Percentiles rank a stretch among this genome's conserved stretches.
Evolutionary conservation across 37 sponge, comb jelly and placozoan genomes (phyloP).

Genomic region (Dysidea cf. avara): DNA sequence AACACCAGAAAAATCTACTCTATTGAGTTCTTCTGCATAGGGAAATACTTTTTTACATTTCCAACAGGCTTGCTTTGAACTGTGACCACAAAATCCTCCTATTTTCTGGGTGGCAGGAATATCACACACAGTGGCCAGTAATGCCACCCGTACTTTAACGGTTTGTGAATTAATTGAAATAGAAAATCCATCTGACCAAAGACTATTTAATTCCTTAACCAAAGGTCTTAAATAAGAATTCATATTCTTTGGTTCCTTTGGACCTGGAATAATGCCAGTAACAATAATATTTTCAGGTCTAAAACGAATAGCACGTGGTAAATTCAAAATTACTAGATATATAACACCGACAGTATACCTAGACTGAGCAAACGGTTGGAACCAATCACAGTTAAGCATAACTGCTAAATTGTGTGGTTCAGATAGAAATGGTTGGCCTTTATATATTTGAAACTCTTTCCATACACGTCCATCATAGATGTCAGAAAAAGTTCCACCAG

Average conservation of each 20-base stretch:
- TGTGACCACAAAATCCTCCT: neutral
- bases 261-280: slow-evolving; percentile 30
- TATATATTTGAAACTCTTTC: neutral
- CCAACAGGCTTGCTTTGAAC: neutral
- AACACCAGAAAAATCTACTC: neutral
- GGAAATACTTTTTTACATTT: neutral
- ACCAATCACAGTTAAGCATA: slow-evolving; percentile 27
- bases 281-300: slow-evolving; percentile 23
- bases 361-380: slow-evolving; percentile 23
- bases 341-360: slow-evolving; percentile 22
- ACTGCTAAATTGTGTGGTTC: neutral
- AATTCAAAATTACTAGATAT: slow-evolving; percentile 16
- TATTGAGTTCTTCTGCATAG: neutral
- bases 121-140: neutral
- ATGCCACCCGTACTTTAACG: too few relatives aligned
- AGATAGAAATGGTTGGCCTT: neutral
- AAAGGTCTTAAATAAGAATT: slow-evolving; percentile 2
- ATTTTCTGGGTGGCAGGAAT: neutral
- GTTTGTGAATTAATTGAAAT: too few relatives aligned
- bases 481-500: neutral
- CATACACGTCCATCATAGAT: slow-evolving; percentile 6
- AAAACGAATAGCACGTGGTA: slow-evolving; percentile 11
- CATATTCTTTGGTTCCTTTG: slow-evolving; percentile 8
- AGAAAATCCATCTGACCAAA: neutral
- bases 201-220: neutral